A percentile compares a stretch with the other conserved stretches of the same genome.
Evolutionary conservation across 2,113 vertebrate genomes (phyloP).

Genomic region (Bagarius yarrelli): DNA sequence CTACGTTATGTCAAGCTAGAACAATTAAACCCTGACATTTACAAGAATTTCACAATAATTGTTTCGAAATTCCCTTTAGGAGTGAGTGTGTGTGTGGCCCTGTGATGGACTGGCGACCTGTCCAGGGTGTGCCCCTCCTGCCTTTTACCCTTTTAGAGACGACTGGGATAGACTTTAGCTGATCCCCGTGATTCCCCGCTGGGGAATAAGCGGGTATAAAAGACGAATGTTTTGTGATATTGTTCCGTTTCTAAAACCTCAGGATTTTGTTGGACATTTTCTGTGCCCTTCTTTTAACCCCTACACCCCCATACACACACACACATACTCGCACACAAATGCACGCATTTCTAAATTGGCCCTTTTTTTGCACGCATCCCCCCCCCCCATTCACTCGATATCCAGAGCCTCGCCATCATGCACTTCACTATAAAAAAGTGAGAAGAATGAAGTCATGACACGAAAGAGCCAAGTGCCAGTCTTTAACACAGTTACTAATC

Average conservation of each 20-base stretch:
- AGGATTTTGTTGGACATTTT: constrained; percentile 2
- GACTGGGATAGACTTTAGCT: too few species aligned
- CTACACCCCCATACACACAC: background rate
- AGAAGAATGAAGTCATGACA: constrained; percentile 14
- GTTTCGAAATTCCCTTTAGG: too few species aligned
- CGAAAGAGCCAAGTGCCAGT: constrained; percentile 55
- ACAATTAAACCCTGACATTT: background rate
- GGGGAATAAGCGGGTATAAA: too few species aligned
- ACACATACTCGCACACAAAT: background rate
- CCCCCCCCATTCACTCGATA: background rate
- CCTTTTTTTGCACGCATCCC: background rate
- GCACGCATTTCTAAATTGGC: background rate
- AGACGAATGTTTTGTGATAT: too few species aligned
- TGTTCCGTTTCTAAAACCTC: background rate
- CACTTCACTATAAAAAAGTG: background rate
- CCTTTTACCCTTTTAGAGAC: too few species aligned
- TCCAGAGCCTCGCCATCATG: background rate
- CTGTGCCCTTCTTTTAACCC: background rate
- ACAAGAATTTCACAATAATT: background rate
- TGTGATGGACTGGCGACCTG: too few species aligned
- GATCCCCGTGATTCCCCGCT: too few species aligned
- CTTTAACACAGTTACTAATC: constrained; percentile 55
- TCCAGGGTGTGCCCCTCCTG: too few species aligned
- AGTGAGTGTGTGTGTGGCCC: too few species aligned
- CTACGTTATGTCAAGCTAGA: background rate